These are phyloP conservation scores for Nomada goodeniana DNA, from an alignment of 2,888 invertebrate genomes.

Conservation along the genomic window DNA sequence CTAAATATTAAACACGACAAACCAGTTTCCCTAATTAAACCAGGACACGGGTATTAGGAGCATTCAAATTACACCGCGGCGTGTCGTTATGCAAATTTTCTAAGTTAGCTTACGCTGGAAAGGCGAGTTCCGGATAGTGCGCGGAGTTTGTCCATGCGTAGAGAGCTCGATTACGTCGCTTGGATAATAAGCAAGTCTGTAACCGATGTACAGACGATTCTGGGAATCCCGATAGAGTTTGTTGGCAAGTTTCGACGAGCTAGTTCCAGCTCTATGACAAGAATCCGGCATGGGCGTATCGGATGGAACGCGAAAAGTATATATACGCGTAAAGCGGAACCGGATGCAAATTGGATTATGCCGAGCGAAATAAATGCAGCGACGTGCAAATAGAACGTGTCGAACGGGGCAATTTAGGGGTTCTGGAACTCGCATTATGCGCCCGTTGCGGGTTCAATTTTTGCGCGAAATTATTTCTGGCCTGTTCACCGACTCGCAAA, in stretches of 20 bases:
- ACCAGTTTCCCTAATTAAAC: slow-evolving; percentile 43
- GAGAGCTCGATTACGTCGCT: slow-evolving; percentile 49
- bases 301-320: slow-evolving; percentile 26
- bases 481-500: background rate
- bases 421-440: background rate
- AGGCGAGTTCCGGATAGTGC: background rate
- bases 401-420: slow-evolving; percentile 21
- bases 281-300: background rate
- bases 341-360: slow-evolving; percentile 45
- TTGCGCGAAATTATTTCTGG: background rate
- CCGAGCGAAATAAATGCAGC: slow-evolving; percentile 28
- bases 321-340: slow-evolving; percentile 22
- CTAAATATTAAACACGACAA: background rate
- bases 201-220: slow-evolving; percentile 50
- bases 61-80: slow-evolving; percentile 22
- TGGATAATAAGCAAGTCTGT: slow-evolving; percentile 63
- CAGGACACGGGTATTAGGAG: background rate
- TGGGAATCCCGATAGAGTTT: slow-evolving; percentile 59
- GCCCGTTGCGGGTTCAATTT: background rate
- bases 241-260: slow-evolving; percentile 46
- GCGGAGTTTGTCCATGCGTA: slow-evolving; percentile 34
- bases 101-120: slow-evolving; percentile 12
- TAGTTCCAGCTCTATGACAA: background rate
- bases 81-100: slow-evolving; percentile 51
- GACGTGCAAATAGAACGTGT: background rate